Conservation (phyloP, 2,888 invertebrate genomes). For the Tinea pellionella region DNA sequence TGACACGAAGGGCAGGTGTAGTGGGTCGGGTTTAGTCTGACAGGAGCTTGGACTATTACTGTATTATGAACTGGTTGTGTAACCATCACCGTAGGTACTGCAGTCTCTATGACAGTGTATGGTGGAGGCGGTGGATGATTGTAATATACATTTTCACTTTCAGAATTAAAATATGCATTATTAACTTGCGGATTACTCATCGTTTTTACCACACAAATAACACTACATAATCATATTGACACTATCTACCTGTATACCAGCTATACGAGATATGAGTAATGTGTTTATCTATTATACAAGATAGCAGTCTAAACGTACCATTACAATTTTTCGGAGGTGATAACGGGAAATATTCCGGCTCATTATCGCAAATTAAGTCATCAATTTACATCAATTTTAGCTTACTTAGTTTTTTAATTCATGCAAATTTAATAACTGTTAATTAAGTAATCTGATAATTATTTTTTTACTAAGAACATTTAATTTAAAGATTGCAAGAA, state of each 20-base stretch:
- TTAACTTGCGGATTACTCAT: constrained; percentile 12
- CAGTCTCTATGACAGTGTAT: constrained; percentile 27
- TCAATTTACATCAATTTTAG: no score
- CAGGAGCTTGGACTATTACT: constrained; percentile 32
- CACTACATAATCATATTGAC: constrained; percentile 14
- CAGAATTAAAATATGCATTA: constrained; percentile 22
- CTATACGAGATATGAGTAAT: neutral
- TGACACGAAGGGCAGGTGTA: constrained; percentile 43
- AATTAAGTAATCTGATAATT: no score
- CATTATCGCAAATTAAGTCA: no score
- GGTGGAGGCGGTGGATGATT: constrained; percentile 45
- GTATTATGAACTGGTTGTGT: constrained; percentile 33
- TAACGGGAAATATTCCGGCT: no score
- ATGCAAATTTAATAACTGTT: no score
- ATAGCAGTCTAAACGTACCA: neutral
- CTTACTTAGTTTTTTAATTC: no score
- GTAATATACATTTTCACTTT: constrained; percentile 23
- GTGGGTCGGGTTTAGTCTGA: constrained; percentile 36
- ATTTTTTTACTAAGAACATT: no score
- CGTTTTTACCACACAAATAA: constrained; percentile 1
- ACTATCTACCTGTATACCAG: neutral
- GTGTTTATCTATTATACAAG: neutral
- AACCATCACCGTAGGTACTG: constrained; percentile 17
- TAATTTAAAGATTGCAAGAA: no score
- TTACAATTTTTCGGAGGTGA: no score